Evolutionary conservation across 2,113 vertebrate genomes (phyloP).

Genomic region (Corythoichthys haematopterus): DNA sequence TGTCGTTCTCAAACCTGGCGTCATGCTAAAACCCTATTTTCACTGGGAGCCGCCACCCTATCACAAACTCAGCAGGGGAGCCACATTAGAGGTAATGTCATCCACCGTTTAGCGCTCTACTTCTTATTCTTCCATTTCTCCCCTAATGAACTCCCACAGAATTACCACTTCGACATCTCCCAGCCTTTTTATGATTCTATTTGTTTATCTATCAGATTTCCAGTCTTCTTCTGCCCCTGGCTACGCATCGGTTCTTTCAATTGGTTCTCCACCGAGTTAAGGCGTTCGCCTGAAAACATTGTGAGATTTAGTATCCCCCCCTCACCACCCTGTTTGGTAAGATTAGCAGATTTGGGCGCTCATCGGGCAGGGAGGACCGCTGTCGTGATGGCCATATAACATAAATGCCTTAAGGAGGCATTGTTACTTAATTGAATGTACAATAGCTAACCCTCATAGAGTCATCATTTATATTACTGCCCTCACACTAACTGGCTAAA

Average conservation of each 20-base stretch:
- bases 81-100: slow-evolving; percentile 74
- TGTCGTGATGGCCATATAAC: slow-evolving; percentile 84
- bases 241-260: slow-evolving; percentile 59
- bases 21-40: slow-evolving; percentile 67
- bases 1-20: slow-evolving; percentile 57
- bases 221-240: slow-evolving; percentile 52
- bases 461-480: slow-evolving; percentile 92
- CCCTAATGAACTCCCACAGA: slow-evolving; percentile 74
- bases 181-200: slow-evolving; percentile 78
- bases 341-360: slow-evolving; percentile 99
- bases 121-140: slow-evolving; percentile 63
- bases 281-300: slow-evolving; percentile 63
- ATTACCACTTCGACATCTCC: slow-evolving; percentile 68
- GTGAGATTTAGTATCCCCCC: slow-evolving; percentile 55
- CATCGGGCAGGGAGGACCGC: slow-evolving; percentile 88
- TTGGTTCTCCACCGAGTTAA: slow-evolving; percentile 78
- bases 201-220: slow-evolving; percentile 77
- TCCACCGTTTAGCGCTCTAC: slow-evolving; percentile 64
- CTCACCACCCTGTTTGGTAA: slow-evolving; percentile 82
- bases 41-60: slow-evolving; percentile 62
- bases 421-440: slow-evolving; percentile 94
- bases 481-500: slow-evolving; percentile 87
- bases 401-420: slow-evolving; percentile 94
- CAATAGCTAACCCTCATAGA: slow-evolving; percentile 98
- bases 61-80: slow-evolving; percentile 71